phyloP scores from a whole-genome alignment of 2,888 invertebrate species.

The Galeruca laticollis region DNA sequence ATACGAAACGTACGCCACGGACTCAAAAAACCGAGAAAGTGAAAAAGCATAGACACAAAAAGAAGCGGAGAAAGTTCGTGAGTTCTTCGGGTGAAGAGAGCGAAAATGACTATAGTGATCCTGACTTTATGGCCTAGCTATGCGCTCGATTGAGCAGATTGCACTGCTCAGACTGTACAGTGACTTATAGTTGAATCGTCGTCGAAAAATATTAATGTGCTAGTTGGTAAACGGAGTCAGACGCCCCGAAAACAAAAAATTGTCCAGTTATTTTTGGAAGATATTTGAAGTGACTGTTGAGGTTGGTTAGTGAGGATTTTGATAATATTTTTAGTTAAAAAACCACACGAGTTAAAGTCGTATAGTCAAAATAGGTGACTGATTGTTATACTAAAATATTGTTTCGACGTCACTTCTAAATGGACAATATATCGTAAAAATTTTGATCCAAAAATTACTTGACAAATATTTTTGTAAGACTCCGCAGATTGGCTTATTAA shows the following conservation, averaged over 20 bases:
- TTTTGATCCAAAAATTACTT: conserved; percentile 7
- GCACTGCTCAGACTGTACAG: conserved; percentile 60
- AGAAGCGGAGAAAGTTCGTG: conserved; percentile 70
- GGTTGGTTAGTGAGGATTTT: not conserved
- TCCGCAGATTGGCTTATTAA: conserved; percentile 13
- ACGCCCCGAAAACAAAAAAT: not conserved
- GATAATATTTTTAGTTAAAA: not conserved
- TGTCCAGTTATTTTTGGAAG: conserved; percentile 19
- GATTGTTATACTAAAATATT: not conserved
- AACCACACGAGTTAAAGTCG: not conserved
- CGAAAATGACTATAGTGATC: conserved; percentile 75
- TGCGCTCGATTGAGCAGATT: conserved; percentile 46
- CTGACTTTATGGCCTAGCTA: conserved; percentile 66
- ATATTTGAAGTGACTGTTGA: not conserved
- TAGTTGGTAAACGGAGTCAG: conserved; percentile 28
- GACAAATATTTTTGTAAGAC: conserved; percentile 9
- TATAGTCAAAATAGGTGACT: not conserved
- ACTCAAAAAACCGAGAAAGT: conserved; percentile 65
- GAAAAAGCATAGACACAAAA: conserved; percentile 69
- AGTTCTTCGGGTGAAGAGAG: conserved; percentile 73
- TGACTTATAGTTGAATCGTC: conserved; percentile 54
- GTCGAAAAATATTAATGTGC: conserved; percentile 50
- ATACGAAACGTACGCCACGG: conserved; percentile 63
- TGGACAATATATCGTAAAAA: conserved; percentile 11
- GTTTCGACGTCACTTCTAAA: conserved; percentile 18